Evolutionary conservation across 2,888 invertebrate genomes (phyloP).

Genomic region (Coenonympha arcania): DNA sequence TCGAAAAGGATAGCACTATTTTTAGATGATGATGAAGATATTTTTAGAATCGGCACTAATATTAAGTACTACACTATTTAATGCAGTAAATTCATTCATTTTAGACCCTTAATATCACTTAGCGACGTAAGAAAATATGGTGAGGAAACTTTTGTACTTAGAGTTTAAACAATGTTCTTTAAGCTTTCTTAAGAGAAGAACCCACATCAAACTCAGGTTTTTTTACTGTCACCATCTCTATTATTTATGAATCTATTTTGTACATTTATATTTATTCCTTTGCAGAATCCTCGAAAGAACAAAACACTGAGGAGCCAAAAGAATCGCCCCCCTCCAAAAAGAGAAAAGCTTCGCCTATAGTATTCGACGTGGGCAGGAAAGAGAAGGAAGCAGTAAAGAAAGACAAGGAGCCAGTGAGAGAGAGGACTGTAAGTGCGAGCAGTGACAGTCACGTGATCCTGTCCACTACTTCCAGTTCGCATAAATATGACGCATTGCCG

Average conservation of each 20-base stretch:
- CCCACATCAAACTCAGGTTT: too few species aligned
- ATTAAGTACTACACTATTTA: too few species aligned
- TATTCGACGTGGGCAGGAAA: constrained; percentile 64
- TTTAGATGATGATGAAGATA: too few species aligned
- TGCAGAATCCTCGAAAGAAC: constrained; percentile 15
- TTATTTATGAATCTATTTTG: neutral
- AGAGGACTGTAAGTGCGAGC: constrained; percentile 66
- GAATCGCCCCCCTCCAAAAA: constrained; percentile 44
- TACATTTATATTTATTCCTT: constrained; percentile 3
- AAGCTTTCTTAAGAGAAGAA: too few species aligned
- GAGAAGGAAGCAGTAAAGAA: constrained; percentile 49
- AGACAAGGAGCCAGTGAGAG: constrained; percentile 47
- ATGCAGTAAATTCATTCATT: too few species aligned
- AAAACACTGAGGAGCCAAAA: constrained; percentile 15
- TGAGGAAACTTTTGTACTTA: too few species aligned
- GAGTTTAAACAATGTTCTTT: too few species aligned
- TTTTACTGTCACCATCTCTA: neutral
- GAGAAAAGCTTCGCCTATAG: constrained; percentile 72
- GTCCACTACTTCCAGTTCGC: constrained; percentile 44
- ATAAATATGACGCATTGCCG: constrained; percentile 76
- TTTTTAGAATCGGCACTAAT: too few species aligned
- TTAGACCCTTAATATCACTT: too few species aligned
- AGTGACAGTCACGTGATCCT: constrained; percentile 58
- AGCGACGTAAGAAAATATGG: too few species aligned
- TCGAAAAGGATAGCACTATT: too few species aligned